Percentiles rank a stretch among this genome's conserved stretches.
Conservation (phyloP, 2,797 vertebrate species). For the Parauchenoglanis ngamensis region DNA sequence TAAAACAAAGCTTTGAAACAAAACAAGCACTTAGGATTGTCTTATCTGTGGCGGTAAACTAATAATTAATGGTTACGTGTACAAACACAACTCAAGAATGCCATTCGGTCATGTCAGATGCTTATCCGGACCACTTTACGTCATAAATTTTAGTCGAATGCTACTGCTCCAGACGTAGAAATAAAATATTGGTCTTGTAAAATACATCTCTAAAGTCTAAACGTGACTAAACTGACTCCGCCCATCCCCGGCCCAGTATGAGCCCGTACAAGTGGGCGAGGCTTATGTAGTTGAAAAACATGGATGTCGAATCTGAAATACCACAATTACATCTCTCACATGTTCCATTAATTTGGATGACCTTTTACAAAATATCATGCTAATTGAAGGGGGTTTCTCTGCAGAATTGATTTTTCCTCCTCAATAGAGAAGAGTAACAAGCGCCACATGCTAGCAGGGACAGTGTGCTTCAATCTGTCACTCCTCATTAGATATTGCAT, state of each 20-base stretch:
- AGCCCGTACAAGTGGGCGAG: not conserved
- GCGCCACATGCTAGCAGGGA: not conserved
- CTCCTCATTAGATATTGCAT: not conserved
- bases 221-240: no score
- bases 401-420: conserved; percentile 33
- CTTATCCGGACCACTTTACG: not conserved
- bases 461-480: not conserved
- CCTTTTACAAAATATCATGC: conserved; percentile 51
- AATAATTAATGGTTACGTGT: not conserved
- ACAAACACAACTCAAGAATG: not conserved
- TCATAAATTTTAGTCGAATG: not conserved
- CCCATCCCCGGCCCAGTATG: not conserved
- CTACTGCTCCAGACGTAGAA: not conserved
- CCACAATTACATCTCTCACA: not conserved
- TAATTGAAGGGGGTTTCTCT: conserved; percentile 45
- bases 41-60: not conserved
- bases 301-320: not conserved
- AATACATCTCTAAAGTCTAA: no score
- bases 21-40: not conserved
- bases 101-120: no score
- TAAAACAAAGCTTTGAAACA: not conserved
- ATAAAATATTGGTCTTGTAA: not conserved
- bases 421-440: not conserved
- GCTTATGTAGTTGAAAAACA: not conserved
- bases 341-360: conserved; percentile 49